Evolutionary conservation across 2,888 invertebrate genomes (phyloP).

Genomic region (Tenthredo scrophulariae): DNA sequence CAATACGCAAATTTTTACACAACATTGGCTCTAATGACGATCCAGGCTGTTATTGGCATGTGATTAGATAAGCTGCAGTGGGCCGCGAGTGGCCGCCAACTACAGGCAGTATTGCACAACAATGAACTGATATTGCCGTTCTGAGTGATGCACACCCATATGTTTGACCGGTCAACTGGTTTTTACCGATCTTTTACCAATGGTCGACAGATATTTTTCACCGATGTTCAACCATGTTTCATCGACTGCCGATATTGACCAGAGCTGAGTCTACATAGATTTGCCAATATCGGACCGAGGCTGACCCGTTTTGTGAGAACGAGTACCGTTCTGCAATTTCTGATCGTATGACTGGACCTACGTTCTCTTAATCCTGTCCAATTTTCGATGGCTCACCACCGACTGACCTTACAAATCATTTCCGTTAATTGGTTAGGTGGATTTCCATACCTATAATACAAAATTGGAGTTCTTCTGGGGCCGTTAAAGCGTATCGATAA

Average conservation of each 20-base stretch:
- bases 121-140: neutral
- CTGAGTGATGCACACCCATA: neutral
- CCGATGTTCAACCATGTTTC: neutral
- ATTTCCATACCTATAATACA: neutral
- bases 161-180: neutral
- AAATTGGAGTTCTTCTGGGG: neutral
- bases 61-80: neutral
- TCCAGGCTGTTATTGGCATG: neutral
- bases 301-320: neutral
- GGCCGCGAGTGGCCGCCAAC: no score
- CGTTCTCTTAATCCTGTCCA: neutral
- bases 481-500: neutral
- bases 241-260: neutral
- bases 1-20: neutral
- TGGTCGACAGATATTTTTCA: neutral
- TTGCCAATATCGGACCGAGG: conserved; percentile 5
- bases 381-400: neutral
- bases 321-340: neutral
- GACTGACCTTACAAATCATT: neutral
- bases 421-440: neutral
- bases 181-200: neutral
- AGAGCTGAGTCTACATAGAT: neutral
- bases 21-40: neutral
- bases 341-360: neutral
- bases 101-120: no score